Percentiles rank a stretch among this genome's conserved stretches.
These are phyloP conservation scores for Octopus sinensis DNA, from an alignment of 1,140 invertebrate species.

Conservation along the genomic window DNA sequence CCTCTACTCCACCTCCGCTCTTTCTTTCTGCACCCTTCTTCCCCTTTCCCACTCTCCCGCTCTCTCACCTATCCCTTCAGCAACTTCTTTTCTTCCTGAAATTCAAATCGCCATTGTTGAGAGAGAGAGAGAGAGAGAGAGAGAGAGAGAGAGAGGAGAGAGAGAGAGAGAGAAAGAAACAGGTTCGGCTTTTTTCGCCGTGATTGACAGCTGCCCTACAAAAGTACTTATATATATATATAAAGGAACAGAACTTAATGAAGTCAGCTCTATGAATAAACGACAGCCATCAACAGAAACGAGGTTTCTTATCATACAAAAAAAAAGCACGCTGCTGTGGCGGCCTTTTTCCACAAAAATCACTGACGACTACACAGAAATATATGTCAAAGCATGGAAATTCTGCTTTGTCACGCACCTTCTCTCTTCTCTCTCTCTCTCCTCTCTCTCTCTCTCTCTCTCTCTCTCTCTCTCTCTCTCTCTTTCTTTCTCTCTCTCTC, in stretches of 20 bases:
- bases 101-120: neutral
- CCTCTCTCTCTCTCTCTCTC: neutral
- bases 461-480: neutral
- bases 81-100: too few species aligned
- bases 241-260: too few species aligned
- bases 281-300: too few species aligned
- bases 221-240: too few species aligned
- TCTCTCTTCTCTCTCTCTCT: neutral
- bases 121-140: conserved; percentile 15
- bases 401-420: neutral
- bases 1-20: neutral
- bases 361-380: too few species aligned
- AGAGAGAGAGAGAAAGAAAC: neutral
- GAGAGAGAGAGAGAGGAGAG: neutral
- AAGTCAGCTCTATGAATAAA: too few species aligned
- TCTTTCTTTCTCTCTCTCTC: neutral
- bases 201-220: too few species aligned
- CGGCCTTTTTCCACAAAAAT: too few species aligned
- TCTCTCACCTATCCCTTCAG: too few species aligned
- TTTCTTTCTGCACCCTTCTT: neutral
- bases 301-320: too few species aligned
- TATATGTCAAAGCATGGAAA: too few species aligned
- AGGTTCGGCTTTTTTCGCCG: neutral
- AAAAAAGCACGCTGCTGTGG: too few species aligned
- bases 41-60: neutral